Conservation (phyloP, 2,113 vertebrate genomes). For the Chaenogobius annularis region DNA sequence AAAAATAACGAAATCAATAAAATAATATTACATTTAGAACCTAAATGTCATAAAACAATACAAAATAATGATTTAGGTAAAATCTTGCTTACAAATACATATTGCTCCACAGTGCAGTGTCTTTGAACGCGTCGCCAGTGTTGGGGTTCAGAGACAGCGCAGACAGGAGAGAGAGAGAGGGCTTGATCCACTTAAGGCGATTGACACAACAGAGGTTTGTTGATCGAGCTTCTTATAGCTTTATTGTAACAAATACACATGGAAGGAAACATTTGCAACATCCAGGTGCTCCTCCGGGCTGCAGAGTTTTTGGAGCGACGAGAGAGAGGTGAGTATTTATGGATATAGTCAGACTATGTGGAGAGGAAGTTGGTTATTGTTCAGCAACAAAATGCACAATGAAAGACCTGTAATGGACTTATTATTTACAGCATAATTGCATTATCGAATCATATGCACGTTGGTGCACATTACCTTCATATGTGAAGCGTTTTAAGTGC, state of each 20-base stretch:
- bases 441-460: rapidly evolving
- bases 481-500: background rate
- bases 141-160: background rate
- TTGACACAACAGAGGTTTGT: conserved; percentile 14
- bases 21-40: too few relatives aligned
- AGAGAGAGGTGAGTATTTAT: conserved; percentile 78
- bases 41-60: background rate
- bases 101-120: background rate
- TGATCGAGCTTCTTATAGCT: conserved; percentile 7
- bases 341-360: conserved; percentile 35
- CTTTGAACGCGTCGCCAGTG: conserved; percentile 34
- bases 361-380: conserved; percentile 57
- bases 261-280: conserved; percentile 84
- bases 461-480: background rate
- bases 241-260: conserved; percentile 59
- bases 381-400: conserved; percentile 40
- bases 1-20: too few relatives aligned
- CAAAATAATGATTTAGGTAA: background rate
- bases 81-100: background rate
- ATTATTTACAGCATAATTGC: background rate
- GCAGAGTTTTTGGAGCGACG: conserved; percentile 90
- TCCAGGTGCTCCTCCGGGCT: conserved; percentile 90
- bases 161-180: conserved; percentile 14
- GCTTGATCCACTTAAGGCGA: conserved; percentile 23
- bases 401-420: background rate